Base-by-base conservation (phyloP, 2,797 vertebrate genomes). In the Bovichtus diacanthus region DNA sequence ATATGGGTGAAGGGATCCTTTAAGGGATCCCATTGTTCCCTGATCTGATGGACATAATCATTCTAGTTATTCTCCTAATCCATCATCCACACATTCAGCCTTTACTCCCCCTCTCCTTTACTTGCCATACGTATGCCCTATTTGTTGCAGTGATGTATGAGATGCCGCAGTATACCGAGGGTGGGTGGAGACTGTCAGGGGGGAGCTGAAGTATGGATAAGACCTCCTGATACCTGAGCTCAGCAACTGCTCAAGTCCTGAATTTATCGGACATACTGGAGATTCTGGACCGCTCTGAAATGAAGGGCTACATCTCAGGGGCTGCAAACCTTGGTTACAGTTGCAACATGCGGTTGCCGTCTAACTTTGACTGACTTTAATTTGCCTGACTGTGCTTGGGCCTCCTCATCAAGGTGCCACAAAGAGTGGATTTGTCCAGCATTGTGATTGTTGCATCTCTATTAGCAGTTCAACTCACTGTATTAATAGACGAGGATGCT, bases 141-240 rank as follows among this genome's bases (percentile, higher is more conserved):
- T 92, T 89, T 90, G 81, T 83, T 84, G 86, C 76, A 44, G 74
- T 92, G 88, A 92, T 89, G 74, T 87, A 90, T 83, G 87, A 84
- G 66, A 86, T 87, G 60, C 87, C 85, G 88, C 84, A 85, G 69
- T 81, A 64, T 75, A 81, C 47, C 9, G 38, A 63, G 64, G 67
- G 80, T 83, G 79, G 87, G 84, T 74, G 75, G 78, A 49, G 86
- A 69, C 54, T 85, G 84, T 86, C 83, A 80, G 34, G 51, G 53
- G 65, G 76, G 69, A 85, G 76, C 59, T 53, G 61, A 84, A 82
- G 82, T 86, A 83, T 79, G 77, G 79, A 84, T 87, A 84, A 81
- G 61, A 85, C 77, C 77, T 53, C 72, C 50, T 83, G 87, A 88
- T 88, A 81, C 89, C 81, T 74, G 58, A 79, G 81, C 77, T 83